Evolutionary conservation across 2,113 vertebrate species (phyloP).

Genomic region (Boulengeromyrus knoepffleri): DNA sequence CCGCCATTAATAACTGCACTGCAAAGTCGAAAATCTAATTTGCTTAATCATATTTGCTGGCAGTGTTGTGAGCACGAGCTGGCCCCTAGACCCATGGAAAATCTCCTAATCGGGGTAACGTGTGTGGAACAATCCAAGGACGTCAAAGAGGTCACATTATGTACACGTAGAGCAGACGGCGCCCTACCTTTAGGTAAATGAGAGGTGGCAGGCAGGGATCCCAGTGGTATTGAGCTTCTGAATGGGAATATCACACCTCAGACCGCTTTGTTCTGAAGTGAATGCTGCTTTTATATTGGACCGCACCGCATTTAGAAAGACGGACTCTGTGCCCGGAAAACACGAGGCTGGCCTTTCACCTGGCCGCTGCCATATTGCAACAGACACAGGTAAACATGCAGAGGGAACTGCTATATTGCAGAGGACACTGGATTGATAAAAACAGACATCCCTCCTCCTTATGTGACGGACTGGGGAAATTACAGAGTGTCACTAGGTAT

Average conservation of each 20-base stretch:
- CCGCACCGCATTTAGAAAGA: background rate
- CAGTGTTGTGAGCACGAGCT: background rate
- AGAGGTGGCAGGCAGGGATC: background rate
- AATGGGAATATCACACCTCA: background rate
- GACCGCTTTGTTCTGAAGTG: background rate
- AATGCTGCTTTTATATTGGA: background rate
- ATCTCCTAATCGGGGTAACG: background rate
- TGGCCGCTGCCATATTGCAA: background rate
- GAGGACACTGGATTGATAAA: conserved; percentile 1
- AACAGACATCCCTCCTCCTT: background rate
- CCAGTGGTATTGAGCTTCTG: background rate
- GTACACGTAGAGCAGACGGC: background rate
- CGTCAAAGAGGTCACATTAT: background rate
- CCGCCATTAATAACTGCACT: background rate
- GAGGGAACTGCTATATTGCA: background rate
- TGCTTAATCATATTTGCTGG: background rate
- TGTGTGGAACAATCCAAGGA: background rate
- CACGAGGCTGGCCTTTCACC: background rate
- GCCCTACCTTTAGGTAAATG: background rate
- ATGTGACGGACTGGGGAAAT: conserved; percentile 9
- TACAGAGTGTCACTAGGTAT: conserved; percentile 18
- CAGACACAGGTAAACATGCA: background rate
- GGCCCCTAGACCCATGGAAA: background rate
- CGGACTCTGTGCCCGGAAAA: background rate
- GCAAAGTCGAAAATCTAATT: background rate